These are phyloP conservation scores for Chelonia mydas DNA, from an alignment of 2,797 vertebrate genomes.

Conservation along the genomic window DNA sequence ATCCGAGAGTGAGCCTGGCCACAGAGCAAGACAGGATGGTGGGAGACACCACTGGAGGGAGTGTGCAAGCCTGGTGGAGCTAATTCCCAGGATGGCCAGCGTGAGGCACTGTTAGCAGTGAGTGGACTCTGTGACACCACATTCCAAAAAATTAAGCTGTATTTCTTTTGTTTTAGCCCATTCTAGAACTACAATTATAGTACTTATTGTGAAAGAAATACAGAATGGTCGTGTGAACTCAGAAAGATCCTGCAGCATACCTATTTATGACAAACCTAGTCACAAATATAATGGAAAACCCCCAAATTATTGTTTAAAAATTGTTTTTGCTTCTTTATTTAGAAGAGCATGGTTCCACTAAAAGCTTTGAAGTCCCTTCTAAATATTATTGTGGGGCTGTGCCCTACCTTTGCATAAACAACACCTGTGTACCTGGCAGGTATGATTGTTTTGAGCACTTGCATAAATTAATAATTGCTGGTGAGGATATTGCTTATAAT, in stretches of 20 bases:
- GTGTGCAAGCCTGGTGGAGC: too few relatives aligned
- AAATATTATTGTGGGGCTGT: constrained; percentile 18
- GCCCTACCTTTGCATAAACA: constrained; percentile 68
- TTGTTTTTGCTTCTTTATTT: not conserved
- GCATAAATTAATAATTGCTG: constrained; percentile 49
- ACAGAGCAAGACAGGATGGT: too few relatives aligned
- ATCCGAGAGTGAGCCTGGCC: too few relatives aligned
- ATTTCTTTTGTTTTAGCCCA: not conserved
- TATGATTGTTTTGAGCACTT: constrained; percentile 56
- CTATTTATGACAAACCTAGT: not conserved
- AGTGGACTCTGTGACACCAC: too few relatives aligned
- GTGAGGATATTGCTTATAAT: constrained; percentile 36
- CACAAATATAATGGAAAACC: not conserved
- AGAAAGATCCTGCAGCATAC: not conserved
- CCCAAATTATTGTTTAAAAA: not conserved
- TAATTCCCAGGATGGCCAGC: too few relatives aligned
- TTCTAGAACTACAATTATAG: not conserved
- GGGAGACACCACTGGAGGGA: too few relatives aligned
- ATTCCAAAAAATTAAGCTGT: not conserved
- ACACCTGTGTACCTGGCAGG: constrained; percentile 76
- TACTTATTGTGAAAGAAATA: not conserved
- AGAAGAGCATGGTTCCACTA: constrained; percentile 60
- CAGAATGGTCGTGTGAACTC: not conserved
- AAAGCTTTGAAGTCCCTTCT: constrained; percentile 59
- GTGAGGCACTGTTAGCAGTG: too few relatives aligned